Evolutionary conservation across 2,113 vertebrate species (phyloP), one percentile per base, ranked within the genome.

Genomic region (Lycocorax pyrrhopterus): DNA sequence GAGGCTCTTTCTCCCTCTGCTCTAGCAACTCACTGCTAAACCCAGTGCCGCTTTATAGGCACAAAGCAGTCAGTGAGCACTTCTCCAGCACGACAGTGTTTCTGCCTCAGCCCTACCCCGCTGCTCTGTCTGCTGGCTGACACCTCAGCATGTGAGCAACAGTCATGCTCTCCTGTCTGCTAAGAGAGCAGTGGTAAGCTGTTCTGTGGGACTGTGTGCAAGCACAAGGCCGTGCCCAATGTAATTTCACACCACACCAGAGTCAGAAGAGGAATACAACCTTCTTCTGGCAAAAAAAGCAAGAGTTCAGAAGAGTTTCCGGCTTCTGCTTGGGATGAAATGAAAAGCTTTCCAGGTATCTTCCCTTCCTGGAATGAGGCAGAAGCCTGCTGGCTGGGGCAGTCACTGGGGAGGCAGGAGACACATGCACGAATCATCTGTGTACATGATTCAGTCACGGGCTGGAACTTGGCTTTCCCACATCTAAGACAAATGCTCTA

Each of bases 401-500:
- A 44, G 39, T 51, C 7, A 0, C 52, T 75, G 35, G 17, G 21
- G 22, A 82, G 0, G 2, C 2, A 0, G 39, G 27, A 94, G 25
- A 47, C 35, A 23, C 39, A 60, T 4, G 16, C 12, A 41, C 20
- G 35, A 77, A n/a, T 46, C 49, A 77, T 76, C 32, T 43, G 29
- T 5, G 0, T 46, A 29, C 29, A 59, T 88, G 67, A 90, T 88
- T 93, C 75, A 87, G 78, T 52, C 35, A n/a, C 0, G 0, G 16
- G 44, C 41, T 80, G 37, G 29, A 90, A 46, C 79, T 90, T 90
- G 88, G 75, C 72, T 85, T 94, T 93, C 32, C 88, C 92, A 92
- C 92, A 95, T 93, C 85, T 92, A 62, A 94, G 74, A 13, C 0
- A 0, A 92, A 29, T 74, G 29, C 32, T 63, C 13, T 87, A 43